These are phyloP conservation scores for Callorhinus ursinus DNA, from an alignment of 2,113 vertebrate species.

Conservation along the genomic window DNA sequence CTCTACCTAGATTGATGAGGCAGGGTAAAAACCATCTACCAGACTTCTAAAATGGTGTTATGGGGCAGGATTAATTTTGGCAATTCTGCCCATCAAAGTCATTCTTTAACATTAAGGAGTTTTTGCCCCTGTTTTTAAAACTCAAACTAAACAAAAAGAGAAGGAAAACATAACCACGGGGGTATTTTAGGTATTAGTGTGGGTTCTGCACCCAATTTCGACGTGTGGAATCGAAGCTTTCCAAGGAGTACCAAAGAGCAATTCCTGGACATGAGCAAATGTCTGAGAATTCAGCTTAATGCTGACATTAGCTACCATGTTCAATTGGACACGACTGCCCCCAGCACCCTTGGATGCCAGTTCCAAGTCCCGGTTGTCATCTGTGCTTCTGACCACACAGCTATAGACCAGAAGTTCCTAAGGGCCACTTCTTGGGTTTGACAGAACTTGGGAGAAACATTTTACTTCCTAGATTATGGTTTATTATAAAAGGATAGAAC, in stretches of 20 bases:
- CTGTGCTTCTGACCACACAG: background rate
- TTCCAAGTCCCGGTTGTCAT: background rate
- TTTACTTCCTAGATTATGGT: background rate
- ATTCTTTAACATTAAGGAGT: background rate
- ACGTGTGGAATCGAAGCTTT: rapidly evolving
- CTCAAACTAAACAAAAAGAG: background rate
- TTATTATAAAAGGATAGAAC: background rate
- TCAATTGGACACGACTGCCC: background rate
- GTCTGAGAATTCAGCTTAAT: background rate
- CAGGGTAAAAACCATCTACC: background rate
- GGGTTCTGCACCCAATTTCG: background rate
- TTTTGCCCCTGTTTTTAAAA: background rate
- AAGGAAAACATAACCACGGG: background rate
- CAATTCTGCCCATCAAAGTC: slow-evolving; percentile 10
- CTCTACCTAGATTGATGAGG: background rate
- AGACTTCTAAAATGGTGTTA: background rate
- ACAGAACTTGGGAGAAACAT: background rate
- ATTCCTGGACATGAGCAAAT: background rate
- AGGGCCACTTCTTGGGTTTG: background rate
- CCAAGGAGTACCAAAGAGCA: background rate
- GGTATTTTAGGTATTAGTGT: background rate
- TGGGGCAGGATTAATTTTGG: background rate
- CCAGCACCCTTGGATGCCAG: too few relatives aligned
- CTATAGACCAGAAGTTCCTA: background rate
- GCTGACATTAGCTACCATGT: background rate